Evolutionary conservation across 2,888 invertebrate genomes (phyloP).

Genomic region (Pimpla rufipes): DNA sequence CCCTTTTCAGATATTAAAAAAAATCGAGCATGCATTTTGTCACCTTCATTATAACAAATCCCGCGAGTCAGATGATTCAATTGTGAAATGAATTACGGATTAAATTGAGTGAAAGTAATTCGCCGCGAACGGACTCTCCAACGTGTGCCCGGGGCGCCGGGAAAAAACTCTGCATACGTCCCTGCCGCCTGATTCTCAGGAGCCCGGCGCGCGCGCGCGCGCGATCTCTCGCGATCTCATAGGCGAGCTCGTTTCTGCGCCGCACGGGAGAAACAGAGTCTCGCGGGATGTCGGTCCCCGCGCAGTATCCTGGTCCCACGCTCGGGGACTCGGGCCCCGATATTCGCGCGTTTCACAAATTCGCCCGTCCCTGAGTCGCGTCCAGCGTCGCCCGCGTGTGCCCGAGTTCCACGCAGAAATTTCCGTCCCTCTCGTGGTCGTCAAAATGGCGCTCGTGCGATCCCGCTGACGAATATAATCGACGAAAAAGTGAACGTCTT

Average conservation of each 20-base stretch:
- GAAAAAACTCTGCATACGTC: slow-evolving; percentile 65
- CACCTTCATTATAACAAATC: no score
- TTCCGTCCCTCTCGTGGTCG: background rate
- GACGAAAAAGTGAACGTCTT: slow-evolving; percentile 74
- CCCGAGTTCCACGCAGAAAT: slow-evolving; percentile 7
- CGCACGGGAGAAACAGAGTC: slow-evolving; percentile 73
- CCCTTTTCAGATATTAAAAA: no score
- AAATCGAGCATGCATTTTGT: no score
- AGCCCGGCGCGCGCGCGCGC: background rate
- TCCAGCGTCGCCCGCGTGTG: background rate
- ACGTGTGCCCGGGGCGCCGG: background rate
- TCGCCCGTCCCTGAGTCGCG: slow-evolving; percentile 5
- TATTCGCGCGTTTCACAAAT: slow-evolving; percentile 41
- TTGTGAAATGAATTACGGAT: background rate
- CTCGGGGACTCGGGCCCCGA: slow-evolving; percentile 57
- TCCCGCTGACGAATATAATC: slow-evolving; percentile 12
- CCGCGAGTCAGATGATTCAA: no score
- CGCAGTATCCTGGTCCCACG: slow-evolving; percentile 70
- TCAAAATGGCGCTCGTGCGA: background rate
- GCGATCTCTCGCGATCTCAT: slow-evolving; percentile 65
- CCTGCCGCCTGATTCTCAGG: slow-evolving; percentile 68
- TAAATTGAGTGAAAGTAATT: slow-evolving; percentile 4
- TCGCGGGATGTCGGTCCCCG: slow-evolving; percentile 78
- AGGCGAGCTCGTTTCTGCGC: slow-evolving; percentile 49
- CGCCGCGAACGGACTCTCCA: no score